Base-by-base conservation (phyloP, 2,113 vertebrate genomes). In the Turnix velox region DNA sequence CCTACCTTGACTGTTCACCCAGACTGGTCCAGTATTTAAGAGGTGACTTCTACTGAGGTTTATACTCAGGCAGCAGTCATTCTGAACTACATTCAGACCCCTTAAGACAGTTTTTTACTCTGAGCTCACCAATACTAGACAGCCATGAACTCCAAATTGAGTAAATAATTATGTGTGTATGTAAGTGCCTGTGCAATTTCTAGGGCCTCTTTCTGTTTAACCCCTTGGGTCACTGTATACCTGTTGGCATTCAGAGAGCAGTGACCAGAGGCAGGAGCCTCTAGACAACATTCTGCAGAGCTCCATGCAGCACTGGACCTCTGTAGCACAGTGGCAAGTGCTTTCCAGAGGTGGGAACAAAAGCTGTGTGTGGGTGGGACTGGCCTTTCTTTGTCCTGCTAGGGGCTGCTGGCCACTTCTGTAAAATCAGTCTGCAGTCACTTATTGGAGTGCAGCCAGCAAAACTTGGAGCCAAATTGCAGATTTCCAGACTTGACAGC, bases 381-480 rank as follows among this genome's bases (percentile, higher is more conserved):
- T 13, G 39, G 23, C 31, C 40, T 80, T 83, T 76, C 57, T 79
- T 75, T 69, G 67, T 76, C 31, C 52, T 79, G 54, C 58, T 65
- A 25, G 45, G 40, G 4, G 17, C 30, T 95, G 67, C 51, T 80
- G 72, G 52, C 43, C 2, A 1, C 48, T 58, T 82, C 77, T 46
- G 18, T 82, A 52, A 65, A 78, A 68, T 10, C 5, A 1, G 58
- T 52, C 67, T 88, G 67, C 37, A 30, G 80, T 45, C 42, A 52
- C 45, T 75, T 54, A 20, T 4, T 57, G 85, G 63, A 85, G 33
- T 16, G 43, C 72, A 77, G 79, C 82, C 90, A 95, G 83, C 3
- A 17, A 84, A 90, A 69, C 67, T 61, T 27, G 22, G 51, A 91
- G 71, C 82, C 75, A 83, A 92, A 90, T 69, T 78, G 45, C 61